Base-by-base conservation (phyloP, 2,888 invertebrate species). In the Andrena praecox region DNA sequence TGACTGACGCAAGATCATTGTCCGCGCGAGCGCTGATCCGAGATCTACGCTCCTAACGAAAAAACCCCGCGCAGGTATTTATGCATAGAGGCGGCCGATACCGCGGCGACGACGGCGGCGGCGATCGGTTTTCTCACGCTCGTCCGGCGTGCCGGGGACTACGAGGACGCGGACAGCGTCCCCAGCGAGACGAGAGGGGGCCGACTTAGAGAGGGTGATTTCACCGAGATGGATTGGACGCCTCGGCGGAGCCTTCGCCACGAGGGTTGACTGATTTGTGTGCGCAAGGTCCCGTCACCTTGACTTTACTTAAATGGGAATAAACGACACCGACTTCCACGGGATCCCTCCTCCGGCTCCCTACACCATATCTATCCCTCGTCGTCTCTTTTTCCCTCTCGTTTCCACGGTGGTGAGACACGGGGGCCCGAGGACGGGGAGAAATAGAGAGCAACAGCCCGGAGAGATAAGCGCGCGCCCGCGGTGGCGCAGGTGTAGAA, bases 261-360 rank as follows among this genome's bases (percentile, higher is more conserved):
- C 77, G 87, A 91, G 92, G 91, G 91, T 91, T 92, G 92, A 92
- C 92, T 92, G 92, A 92, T 92, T 92, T 92, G 92, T 92, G 92
- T 92, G 91, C 89, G 89, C 92, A 87, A 90, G 89, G 85, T 89
- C 87, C 90, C 90, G 90, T 91, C 91, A 90, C 92, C 92, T 91
- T 90, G 91, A 82, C 90, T 92, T 89, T 92, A 91, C 92, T 92
- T 91, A 92, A 92, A 92, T 92, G 92, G 92, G 90, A 92, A 92
- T 92, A 91, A 92, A 91, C 92, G 90, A 88, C 81, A 86, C 88
- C 84, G 86, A 56, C 81, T 79, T 75, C 76, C 76, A 73, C 72
- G 35, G 74, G 59, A 60, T 78, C 72, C 20, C 24, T 24, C 35
- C 50, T 42, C 29, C 48, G 60, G 20, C 52, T 64, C 35, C 27